Evolutionary conservation across 2,888 invertebrate genomes (phyloP).

Genomic region (Ptilodon capucinus): DNA sequence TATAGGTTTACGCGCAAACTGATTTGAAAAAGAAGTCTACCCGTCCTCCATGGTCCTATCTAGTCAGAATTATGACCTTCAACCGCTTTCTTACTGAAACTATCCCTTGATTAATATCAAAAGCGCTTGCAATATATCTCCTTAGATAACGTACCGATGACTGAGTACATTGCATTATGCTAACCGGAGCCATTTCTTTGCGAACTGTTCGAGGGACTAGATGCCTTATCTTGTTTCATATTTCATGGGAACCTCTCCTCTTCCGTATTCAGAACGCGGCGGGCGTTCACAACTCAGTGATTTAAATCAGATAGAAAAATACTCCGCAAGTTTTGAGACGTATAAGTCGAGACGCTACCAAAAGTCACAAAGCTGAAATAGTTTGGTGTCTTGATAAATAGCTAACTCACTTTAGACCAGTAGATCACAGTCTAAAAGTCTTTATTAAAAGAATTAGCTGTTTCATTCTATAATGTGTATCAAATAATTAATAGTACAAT

Average conservation of each 20-base stretch:
- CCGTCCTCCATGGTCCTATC: conserved; percentile 28
- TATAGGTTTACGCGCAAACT: too few relatives aligned
- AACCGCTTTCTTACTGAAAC: conserved; percentile 39
- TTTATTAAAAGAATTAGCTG: too few relatives aligned
- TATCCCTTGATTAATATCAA: conserved; percentile 54
- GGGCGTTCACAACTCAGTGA: conserved; percentile 25
- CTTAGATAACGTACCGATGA: conserved; percentile 69
- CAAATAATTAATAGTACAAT: too few relatives aligned
- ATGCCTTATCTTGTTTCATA: conserved; percentile 62
- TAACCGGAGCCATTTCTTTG: conserved; percentile 64
- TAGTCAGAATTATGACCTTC: conserved; percentile 34
- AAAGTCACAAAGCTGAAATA: conserved; percentile 5
- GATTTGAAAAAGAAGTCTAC: too few relatives aligned
- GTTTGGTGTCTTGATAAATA: not conserved
- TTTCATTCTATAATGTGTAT: too few relatives aligned
- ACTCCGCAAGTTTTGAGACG: conserved; percentile 1
- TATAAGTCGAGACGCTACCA: conserved; percentile 11
- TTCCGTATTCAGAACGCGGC: conserved; percentile 39
- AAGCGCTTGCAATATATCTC: conserved; percentile 58
- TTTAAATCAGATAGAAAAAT: conserved; percentile 17
- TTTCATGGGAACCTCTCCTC: conserved; percentile 47
- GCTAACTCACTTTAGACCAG: too few relatives aligned
- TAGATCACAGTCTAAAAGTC: too few relatives aligned
- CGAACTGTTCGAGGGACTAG: conserved; percentile 60
- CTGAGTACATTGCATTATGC: conserved; percentile 66